These are phyloP conservation scores for Tragelaphus scriptus DNA, from an alignment of 2,113 vertebrate species.

Conservation along the genomic window DNA sequence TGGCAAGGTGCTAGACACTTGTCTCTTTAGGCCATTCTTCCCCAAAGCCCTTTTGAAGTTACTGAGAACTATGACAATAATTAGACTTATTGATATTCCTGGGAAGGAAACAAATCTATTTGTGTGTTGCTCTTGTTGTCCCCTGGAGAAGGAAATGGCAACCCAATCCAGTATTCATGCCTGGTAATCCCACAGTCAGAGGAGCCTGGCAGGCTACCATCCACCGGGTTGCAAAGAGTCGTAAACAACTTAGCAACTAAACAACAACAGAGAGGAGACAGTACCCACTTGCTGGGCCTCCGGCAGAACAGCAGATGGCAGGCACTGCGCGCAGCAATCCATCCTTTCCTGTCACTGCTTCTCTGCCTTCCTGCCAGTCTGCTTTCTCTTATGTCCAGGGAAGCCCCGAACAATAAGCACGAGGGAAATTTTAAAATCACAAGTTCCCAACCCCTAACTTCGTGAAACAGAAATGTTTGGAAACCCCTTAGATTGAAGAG, in stretches of 20 bases:
- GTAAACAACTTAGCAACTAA: not conserved
- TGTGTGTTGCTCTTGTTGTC: not conserved
- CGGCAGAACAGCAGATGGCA: not conserved
- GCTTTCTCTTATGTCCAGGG: not conserved
- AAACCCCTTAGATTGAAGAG: not conserved
- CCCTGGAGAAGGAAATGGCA: not conserved
- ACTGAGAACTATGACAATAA: slow-evolving; percentile 29
- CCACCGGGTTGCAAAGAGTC: not conserved
- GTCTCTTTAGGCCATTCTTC: not conserved
- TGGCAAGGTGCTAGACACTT: not conserved
- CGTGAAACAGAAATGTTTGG: not conserved
- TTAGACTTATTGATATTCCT: slow-evolving; percentile 14
- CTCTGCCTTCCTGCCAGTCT: not conserved
- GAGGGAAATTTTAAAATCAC: not conserved
- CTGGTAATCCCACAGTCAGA: not conserved
- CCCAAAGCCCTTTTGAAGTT: not conserved
- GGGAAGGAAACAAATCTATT: slow-evolving; percentile 34
- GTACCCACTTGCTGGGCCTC: not conserved
- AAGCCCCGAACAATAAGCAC: not conserved
- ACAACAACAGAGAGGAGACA: not conserved
- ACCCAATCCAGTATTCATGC: not conserved
- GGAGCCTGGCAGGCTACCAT: not conserved
- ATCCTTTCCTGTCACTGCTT: not conserved
- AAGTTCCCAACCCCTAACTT: not conserved
- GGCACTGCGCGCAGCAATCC: not conserved